Evolutionary conservation across 2,888 invertebrate genomes (phyloP).

Genomic region (Drosophila multiciliata): DNA sequence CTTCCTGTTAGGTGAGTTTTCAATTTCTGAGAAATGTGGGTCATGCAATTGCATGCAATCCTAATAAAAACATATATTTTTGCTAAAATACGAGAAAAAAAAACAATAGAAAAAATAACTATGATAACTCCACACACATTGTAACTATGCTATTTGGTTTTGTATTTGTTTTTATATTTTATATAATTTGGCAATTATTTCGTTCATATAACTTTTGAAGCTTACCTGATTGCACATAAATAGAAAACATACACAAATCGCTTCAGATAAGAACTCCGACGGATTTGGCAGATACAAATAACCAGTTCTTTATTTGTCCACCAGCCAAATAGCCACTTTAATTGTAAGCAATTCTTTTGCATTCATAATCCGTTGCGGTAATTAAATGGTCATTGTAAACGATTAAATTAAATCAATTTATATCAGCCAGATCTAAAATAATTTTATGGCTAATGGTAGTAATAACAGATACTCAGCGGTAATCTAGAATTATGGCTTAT

Average conservation of each 20-base stretch:
- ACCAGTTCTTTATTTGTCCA: conserved; percentile 37
- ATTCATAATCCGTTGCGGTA: conserved; percentile 51
- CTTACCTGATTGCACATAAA: conserved; percentile 49
- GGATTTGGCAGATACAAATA: conserved; percentile 5
- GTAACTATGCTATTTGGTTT: background rate
- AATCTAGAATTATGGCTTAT: background rate
- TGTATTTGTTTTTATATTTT: background rate
- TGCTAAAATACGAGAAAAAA: conserved; percentile 23
- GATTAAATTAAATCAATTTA: conserved; percentile 36
- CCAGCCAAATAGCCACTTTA: conserved; percentile 20
- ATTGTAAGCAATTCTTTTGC: conserved; percentile 44
- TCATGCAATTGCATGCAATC: conserved; percentile 34
- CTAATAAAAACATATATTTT: background rate
- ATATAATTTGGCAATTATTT: conserved; percentile 11
- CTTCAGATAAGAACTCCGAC: conserved; percentile 55
- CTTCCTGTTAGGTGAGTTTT: conserved; percentile 77
- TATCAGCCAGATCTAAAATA: conserved; percentile 21
- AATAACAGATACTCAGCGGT: background rate
- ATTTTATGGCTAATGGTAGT: background rate
- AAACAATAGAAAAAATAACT: conserved; percentile 2
- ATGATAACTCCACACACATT: background rate
- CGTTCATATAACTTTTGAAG: conserved; percentile 19
- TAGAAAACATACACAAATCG: conserved; percentile 41
- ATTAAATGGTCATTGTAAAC: conserved; percentile 40
- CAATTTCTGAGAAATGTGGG: conserved; percentile 59